Conservation (phyloP, 2,113 vertebrate genomes). For the Eurypyga helias region DNA sequence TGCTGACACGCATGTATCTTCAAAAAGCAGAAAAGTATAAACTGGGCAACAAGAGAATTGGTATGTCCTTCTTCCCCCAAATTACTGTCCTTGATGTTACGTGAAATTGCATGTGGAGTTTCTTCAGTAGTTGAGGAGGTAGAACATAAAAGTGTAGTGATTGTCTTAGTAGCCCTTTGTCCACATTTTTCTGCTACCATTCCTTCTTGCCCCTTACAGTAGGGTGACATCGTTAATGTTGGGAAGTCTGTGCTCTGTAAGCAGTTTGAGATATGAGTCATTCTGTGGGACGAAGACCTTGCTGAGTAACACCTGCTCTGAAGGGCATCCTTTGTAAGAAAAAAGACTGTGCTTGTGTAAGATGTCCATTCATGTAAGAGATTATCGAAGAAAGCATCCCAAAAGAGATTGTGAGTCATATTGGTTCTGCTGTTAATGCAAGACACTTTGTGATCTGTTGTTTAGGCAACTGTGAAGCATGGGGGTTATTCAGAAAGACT, state of each 20-base stretch:
- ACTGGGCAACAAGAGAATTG: neutral
- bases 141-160: neutral
- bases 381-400: neutral
- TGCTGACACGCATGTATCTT: neutral
- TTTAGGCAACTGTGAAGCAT: neutral
- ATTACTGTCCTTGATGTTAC: neutral
- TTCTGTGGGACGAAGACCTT: neutral
- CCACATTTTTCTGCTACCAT: neutral
- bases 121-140: neutral
- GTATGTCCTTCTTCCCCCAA: neutral
- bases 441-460: neutral
- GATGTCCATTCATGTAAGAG: neutral
- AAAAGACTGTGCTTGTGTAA: neutral
- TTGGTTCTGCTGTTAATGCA: neutral
- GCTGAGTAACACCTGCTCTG: neutral
- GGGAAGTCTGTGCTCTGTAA: neutral
- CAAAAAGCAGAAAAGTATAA: neutral
- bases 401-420: neutral
- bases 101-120: neutral
- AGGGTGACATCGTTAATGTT: neutral
- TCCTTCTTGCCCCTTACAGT: neutral
- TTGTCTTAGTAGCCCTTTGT: neutral
- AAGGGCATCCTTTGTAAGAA: neutral
- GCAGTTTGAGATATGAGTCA: neutral
- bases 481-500: neutral